Evolutionary conservation across 2,113 vertebrate genomes (phyloP), one percentile per base, ranked within the genome.

Genomic region (Mellivora capensis): DNA sequence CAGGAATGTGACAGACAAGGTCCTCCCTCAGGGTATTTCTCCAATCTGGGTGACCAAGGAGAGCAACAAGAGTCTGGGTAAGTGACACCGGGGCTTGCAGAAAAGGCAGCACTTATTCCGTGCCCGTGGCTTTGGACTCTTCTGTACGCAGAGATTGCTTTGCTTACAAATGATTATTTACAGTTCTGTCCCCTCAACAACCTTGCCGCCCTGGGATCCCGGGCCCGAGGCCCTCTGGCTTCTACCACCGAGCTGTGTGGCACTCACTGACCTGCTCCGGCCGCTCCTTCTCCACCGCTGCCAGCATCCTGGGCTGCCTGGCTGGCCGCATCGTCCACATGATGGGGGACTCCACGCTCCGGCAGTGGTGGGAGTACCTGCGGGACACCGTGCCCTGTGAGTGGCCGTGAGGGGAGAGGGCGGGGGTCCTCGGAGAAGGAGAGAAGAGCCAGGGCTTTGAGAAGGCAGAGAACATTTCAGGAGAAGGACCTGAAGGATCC

Each of bases 271-370:
- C 44, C 42, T 97, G 97, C 72, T 72, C 74, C 29, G 12, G 61
- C 4, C 69, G 7, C 34, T 83, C 72, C 62, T 97, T 97, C 49
- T 82, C 79, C 54, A 25, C 39, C 0, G 39, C 82, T 6, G 31
- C 31, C 21, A 39, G 87, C 57, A 61, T 92, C 27, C 59, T 88
- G 47, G 34, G 37, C 85, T 96, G 77, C 77, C 85, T 96, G 34
- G 37, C 57, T 54, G 79, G 96, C 93, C 97, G 86, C n/a, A 3
- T 88, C 27, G 7, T 98, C 29, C 87, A 95, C 74, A 97, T 98
- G 98, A 97, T 98, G 93, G 98, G 97, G 57, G 97, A 98, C 82
- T 98, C 98, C 54, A 98, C 95, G 7, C 57, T 98, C 52, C 87
- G 96, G 29, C 98, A 98, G 95, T 98, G 98, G 97, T 98, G 94